Evolutionary conservation across 2,797 vertebrate species (phyloP), one percentile per base, ranked within the genome.

Genomic region (Spea hammondii): DNA sequence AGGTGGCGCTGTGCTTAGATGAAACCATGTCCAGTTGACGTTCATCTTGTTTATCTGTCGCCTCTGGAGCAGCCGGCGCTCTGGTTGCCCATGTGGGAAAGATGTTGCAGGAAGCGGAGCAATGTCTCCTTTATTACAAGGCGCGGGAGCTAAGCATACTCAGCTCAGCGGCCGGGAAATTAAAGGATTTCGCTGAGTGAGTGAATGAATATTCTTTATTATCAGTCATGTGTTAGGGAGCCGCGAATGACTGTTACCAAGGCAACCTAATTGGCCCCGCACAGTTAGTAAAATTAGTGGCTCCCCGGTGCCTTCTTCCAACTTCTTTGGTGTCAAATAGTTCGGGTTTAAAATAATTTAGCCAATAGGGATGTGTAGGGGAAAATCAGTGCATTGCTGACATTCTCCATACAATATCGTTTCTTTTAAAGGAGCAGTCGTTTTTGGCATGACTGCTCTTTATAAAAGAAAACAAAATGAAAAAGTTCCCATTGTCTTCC

Each of bases 111-210:
- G 49, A 69, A 1, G n/a, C 64, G 2, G 74, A 70, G 54, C 53
- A 68, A 0, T 81, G 79, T 69, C n/a, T 13, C 6, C 44, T 13
- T 4, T 68, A 60, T 11, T 81, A 82, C 51, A 13, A 69, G 13
- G 54, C 55, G 7, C 55, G 32, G 44, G 53, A 57, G 12, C 14
- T 77, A 5, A 44, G 3, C 1, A 14, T 48, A 0, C 48, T 82
- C 8, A 11, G 45, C 6, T 5, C 50, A 9, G 65, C 74, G 55
- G 57, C 44, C 0, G 13, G 32, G 65, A 59, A 65, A 49, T 65
- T 82, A 57, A 11, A 65, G 65, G 54, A 72, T n/a, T 77, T 64
- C 64, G 49, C 45, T 8, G 64, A 73, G 79, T 82, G 75, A 77
- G 79, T 80, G 48, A 12, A 12, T 80, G 48, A 12, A 12, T n/a